Percentiles rank a stretch among this genome's conserved stretches.
Conservation (phyloP, 2,888 invertebrate genomes). For the Scelioninae gen. 1 region DNA sequence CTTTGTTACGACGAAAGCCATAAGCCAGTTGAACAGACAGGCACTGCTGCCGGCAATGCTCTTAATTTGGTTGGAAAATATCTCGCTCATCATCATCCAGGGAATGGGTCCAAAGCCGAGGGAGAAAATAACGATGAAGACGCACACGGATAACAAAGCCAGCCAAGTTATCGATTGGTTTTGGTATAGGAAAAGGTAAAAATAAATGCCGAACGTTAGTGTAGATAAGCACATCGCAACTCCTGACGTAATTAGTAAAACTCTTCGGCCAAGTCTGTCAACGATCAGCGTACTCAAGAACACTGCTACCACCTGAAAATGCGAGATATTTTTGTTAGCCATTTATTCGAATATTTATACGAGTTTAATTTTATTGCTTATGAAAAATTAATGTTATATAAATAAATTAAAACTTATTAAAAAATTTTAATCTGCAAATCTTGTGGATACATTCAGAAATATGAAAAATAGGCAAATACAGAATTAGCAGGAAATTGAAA, state of each 20-base stretch:
- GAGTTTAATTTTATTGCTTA: no score
- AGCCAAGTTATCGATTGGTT: slow-evolving; percentile 88
- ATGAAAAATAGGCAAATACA: no score
- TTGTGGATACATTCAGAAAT: no score
- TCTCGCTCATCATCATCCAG: slow-evolving; percentile 93
- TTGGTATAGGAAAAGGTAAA: slow-evolving; percentile 85
- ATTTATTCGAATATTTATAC: no score
- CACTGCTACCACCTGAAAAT: slow-evolving; percentile 88
- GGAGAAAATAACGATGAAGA: slow-evolving; percentile 92
- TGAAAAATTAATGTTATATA: no score
- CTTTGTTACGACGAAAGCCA: slow-evolving; percentile 92
- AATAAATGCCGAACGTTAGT: slow-evolving; percentile 90
- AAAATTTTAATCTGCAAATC: no score
- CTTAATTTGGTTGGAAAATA: slow-evolving; percentile 92
- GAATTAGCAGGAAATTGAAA: no score
- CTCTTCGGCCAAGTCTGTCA: slow-evolving; percentile 91
- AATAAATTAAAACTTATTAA: no score
- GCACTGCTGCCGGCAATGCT: slow-evolving; percentile 91
- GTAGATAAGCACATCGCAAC: slow-evolving; percentile 89
- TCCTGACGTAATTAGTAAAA: slow-evolving; percentile 90
- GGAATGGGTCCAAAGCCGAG: slow-evolving; percentile 95
- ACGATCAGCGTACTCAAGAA: slow-evolving; percentile 91
- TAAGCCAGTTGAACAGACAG: slow-evolving; percentile 92
- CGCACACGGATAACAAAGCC: slow-evolving; percentile 89
- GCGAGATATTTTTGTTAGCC: no score